Conservation (phyloP, 2,888 invertebrate genomes). For the Resseliella maxima region DNA sequence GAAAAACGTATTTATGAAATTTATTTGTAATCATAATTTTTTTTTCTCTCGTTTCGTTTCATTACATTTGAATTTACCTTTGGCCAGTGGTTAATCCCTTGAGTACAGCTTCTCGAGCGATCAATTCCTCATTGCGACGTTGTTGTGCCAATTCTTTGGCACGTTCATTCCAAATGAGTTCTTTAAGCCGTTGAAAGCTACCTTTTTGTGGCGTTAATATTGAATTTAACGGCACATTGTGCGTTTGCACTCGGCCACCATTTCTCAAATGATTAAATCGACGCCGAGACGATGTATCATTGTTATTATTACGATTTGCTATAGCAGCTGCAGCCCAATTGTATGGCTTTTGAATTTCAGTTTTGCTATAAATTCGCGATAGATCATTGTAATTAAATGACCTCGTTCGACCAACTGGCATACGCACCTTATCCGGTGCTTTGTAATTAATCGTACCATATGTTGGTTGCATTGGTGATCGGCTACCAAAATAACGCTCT, state of each 20-base stretch:
- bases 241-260: slow-evolving; percentile 62
- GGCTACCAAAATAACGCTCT: slow-evolving; percentile 13
- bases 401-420: slow-evolving; percentile 21
- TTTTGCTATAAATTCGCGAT: slow-evolving; percentile 37
- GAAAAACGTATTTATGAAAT: too few relatives aligned
- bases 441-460: slow-evolving; percentile 19
- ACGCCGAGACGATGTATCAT: slow-evolving; percentile 58
- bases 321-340: not conserved
- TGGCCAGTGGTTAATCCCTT: slow-evolving; percentile 74
- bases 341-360: not conserved
- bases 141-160: slow-evolving; percentile 81
- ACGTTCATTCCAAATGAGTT: slow-evolving; percentile 81
- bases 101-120: slow-evolving; percentile 72
- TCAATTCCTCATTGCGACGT: slow-evolving; percentile 78
- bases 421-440: not conserved
- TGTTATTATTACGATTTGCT: not conserved
- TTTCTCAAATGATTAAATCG: slow-evolving; percentile 63
- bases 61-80: slow-evolving; percentile 68
- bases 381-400: slow-evolving; percentile 38
- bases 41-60: too few relatives aligned
- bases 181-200: slow-evolving; percentile 81
- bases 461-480: not conserved
- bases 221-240: slow-evolving; percentile 5
- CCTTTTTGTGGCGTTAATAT: slow-evolving; percentile 64
- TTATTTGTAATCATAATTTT: too few relatives aligned